phyloP scores from a whole-genome alignment of 2,888 invertebrate genomes.

The Frankliniella intonsa region DNA sequence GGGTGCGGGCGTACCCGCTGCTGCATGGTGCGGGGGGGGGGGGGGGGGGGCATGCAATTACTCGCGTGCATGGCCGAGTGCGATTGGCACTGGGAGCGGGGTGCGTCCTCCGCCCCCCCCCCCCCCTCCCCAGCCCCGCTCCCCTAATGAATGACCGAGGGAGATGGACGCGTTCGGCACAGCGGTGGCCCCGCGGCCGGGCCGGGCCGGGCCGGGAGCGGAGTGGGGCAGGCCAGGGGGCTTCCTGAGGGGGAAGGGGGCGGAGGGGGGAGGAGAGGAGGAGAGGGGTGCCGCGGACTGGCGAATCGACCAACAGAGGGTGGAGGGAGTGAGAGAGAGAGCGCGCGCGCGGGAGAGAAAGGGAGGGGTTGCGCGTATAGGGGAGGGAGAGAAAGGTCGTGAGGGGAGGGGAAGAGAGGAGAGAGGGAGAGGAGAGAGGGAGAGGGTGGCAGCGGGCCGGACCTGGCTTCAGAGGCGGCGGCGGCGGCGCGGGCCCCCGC shows the following conservation, averaged over 20 bases:
- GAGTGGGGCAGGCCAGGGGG: neutral
- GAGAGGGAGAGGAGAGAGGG: neutral
- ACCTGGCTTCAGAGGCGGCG: too few species aligned
- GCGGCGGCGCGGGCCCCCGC: neutral
- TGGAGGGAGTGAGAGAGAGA: neutral
- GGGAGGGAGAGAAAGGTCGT: neutral
- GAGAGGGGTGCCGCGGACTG: neutral
- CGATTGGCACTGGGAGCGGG: neutral
- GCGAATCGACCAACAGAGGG: neutral
- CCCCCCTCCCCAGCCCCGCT: neutral
- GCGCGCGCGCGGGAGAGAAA: neutral
- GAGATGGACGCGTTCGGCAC: neutral
- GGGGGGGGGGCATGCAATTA: neutral
- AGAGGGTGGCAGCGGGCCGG: neutral
- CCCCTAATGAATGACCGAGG: neutral
- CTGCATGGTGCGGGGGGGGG: neutral
- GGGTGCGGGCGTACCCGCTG: neutral
- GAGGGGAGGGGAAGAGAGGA: neutral
- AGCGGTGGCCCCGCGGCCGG: neutral
- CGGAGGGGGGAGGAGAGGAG: neutral
- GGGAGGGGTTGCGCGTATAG: neutral
- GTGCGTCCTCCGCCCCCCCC: too few species aligned
- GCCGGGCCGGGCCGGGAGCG: neutral
- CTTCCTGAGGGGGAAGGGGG: neutral
- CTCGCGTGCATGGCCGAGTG: neutral